These are phyloP conservation scores for Caenorhabditis sinica DNA, from an alignment of 2,888 invertebrate species.

Conservation along the genomic window DNA sequence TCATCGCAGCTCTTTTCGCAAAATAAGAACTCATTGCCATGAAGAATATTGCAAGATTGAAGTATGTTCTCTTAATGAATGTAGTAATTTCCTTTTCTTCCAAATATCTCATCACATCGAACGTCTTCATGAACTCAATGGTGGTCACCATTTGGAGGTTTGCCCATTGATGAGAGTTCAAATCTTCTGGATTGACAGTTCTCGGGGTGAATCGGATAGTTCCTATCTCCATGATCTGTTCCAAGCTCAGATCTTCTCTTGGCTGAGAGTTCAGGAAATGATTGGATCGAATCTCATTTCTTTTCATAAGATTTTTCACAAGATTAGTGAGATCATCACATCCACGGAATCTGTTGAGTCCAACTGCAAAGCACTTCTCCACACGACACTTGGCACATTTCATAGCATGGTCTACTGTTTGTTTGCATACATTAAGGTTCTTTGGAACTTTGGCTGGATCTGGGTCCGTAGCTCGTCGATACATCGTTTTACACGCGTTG, in stretches of 20 bases:
- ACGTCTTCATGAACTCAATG: constrained; percentile 5
- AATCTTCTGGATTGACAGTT: neutral
- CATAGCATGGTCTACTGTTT: neutral
- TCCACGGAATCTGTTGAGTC: neutral
- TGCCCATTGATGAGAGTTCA: constrained; percentile 24
- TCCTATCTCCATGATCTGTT: constrained; percentile 1
- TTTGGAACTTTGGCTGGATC: neutral
- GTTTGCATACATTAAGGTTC: neutral
- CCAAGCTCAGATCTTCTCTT: constrained; percentile 5
- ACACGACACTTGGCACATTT: neutral
- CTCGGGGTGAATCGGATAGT: neutral
- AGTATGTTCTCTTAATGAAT: constrained; percentile 7
- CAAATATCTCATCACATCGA: neutral
- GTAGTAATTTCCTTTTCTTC: neutral
- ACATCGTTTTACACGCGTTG: neutral
- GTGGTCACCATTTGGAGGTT: constrained; percentile 15
- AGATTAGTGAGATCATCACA: neutral
- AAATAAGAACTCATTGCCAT: constrained; percentile 13
- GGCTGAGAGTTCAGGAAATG: neutral
- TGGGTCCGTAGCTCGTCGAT: neutral
- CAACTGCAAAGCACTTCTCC: neutral
- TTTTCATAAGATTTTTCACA: neutral
- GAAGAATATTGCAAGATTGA: constrained; percentile 2
- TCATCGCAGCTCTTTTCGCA: neutral
- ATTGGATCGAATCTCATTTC: neutral